Base-by-base conservation (phyloP, 1,140 invertebrate species). In the Temnothorax curvispinosus region DNA sequence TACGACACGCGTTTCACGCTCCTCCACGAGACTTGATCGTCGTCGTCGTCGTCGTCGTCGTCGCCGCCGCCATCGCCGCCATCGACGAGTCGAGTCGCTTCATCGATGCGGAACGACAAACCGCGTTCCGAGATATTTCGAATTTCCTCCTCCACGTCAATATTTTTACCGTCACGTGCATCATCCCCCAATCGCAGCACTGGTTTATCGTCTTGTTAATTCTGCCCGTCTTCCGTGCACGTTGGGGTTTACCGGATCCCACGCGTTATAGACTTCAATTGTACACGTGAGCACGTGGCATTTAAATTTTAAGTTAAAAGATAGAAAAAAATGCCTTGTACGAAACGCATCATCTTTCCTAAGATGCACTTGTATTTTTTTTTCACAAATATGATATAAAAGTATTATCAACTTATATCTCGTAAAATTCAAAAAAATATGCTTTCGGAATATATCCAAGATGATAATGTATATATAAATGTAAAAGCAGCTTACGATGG, bases 1-100 rank as follows among this genome's bases (percentile, higher is more conserved):
- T 58, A 32, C 72, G 65, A 18, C 75, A 62, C 21, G 15, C 58
- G 11, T 85, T 86, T 32, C 18, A 21, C 21, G 38, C 67, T 54
- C 41, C 47, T 74, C 67, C 41, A 69, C 80, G 54, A n/a, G n/a
- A n/a, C n/a, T 13, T 3, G 62, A 41, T n/a, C 32, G 44, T 1
- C 47, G 32, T 38, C 67, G 65, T 52, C 32, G 27, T 27, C 27
- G 27, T 27, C 47, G 32, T 38, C 67, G 65, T 52, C 32, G 27
- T 27, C 27, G 27, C 0, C 27, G 27, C 13, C 32, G 44, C 0
- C 47, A 18, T 38, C 67, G 65, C 1, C 27, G 0, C 0, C 27
- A 27, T 27, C 27, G 18, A 27, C 56, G 56, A 3, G 21, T 3
- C 56, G 56, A 5, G 18, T 35, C 50, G 18, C 18, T 15, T 52